Percentiles rank a stretch among this genome's conserved stretches.
Evolutionary conservation across 2,113 vertebrate genomes (phyloP).

Genomic region (Thalassoma bifasciatum): DNA sequence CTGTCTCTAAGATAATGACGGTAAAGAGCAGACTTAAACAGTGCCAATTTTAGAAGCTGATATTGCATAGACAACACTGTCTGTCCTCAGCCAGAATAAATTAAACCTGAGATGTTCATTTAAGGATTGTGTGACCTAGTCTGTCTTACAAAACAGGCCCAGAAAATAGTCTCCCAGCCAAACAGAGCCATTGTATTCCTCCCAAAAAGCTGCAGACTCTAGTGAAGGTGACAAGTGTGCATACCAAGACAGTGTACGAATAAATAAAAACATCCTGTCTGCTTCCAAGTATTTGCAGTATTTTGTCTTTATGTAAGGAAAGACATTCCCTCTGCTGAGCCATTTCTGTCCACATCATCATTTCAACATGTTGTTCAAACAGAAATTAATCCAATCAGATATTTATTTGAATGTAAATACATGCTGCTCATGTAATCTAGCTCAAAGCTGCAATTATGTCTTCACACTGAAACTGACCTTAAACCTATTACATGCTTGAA

Average conservation of each 20-base stretch:
- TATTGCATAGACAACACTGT: too few species aligned
- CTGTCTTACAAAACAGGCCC: background rate
- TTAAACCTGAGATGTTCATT: too few species aligned
- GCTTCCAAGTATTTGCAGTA: background rate
- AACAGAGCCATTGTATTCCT: too few species aligned
- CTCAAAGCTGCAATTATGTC: conserved; percentile 36
- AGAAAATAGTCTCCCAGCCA: too few species aligned
- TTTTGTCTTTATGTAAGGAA: background rate
- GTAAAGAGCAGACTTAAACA: too few species aligned
- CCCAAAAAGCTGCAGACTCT: background rate
- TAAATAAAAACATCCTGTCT: background rate
- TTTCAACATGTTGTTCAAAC: conserved; percentile 7
- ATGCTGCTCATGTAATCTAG: conserved; percentile 1
- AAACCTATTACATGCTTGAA: conserved; percentile 46
- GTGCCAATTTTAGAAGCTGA: too few species aligned
- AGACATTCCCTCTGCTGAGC: background rate
- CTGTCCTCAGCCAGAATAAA: too few species aligned
- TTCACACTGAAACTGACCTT: conserved; percentile 36
- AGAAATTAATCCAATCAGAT: conserved; percentile 10
- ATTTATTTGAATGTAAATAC: conserved; percentile 12
- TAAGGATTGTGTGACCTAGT: too few species aligned
- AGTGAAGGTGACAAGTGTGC: background rate
- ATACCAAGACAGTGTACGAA: background rate
- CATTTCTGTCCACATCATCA: background rate
- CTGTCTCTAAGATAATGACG: background rate